Percentiles rank a stretch among this genome's conserved stretches.
phyloP scores from a whole-genome alignment of 2,113 vertebrate species.

The Emydura subglobosa region DNA sequence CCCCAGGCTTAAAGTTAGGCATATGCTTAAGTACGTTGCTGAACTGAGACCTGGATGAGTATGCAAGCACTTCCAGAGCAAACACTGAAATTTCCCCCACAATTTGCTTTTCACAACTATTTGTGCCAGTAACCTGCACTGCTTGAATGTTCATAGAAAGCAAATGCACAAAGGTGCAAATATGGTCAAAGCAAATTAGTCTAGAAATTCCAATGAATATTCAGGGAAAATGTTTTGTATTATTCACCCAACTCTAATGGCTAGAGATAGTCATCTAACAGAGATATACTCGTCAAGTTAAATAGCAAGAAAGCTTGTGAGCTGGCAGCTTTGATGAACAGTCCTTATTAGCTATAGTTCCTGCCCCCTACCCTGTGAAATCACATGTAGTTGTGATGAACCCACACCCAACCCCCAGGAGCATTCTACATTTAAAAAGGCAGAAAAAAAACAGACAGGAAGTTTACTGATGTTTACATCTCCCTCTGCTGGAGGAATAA shows the following conservation, averaged over 20 bases:
- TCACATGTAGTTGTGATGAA: not conserved
- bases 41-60: not conserved
- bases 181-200: constrained; percentile 10
- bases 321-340: not conserved
- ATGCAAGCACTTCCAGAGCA: constrained; percentile 46
- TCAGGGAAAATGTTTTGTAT: not conserved
- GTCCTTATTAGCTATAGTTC: not conserved
- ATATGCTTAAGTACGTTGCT: not conserved
- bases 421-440: not conserved
- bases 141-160: constrained; percentile 7
- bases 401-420: not conserved
- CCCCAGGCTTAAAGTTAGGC: constrained; percentile 3
- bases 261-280: not conserved
- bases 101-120: not conserved
- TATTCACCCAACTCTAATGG: not conserved
- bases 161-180: constrained; percentile 15
- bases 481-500: not conserved
- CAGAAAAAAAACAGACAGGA: not conserved
- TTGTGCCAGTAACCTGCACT: constrained; percentile 50
- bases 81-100: constrained; percentile 40
- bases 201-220: not conserved
- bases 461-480: not conserved
- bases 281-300: not conserved
- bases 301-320: not conserved
- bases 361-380: not conserved